Conservation (phyloP, 30 jellyfish, hydroid and myxozoan genomes). For the Hydra vulgaris region DNA sequence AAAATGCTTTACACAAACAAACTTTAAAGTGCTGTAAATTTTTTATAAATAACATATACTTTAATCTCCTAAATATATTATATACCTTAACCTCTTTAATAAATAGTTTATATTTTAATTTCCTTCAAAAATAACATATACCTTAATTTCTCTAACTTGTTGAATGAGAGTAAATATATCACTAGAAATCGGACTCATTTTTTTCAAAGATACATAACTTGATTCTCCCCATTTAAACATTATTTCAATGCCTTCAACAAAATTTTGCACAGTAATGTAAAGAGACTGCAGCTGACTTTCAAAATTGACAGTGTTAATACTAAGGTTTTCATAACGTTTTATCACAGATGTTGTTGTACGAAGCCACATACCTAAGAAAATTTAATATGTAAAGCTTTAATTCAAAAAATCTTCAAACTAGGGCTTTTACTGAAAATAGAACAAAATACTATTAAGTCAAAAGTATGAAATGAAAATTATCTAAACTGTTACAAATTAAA, state of each 20-base stretch:
- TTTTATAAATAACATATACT: no score
- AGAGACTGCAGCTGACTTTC: conserved; percentile 73
- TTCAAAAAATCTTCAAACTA: no score
- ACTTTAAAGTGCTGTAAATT: no score
- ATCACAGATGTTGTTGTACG: conserved; percentile 72
- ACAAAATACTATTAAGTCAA: no score
- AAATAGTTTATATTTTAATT: no score
- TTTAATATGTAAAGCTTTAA: not conserved
- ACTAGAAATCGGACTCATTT: conserved; percentile 58
- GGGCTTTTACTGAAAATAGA: no score
- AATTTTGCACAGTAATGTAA: conserved; percentile 70
- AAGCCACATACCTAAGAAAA: conserved; percentile 72
- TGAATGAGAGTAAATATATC: conserved; percentile 65
- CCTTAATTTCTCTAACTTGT: conserved; percentile 89
- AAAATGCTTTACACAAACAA: no score
- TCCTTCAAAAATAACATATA: conserved; percentile 8
- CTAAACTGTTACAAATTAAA: no score
- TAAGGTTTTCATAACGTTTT: conserved; percentile 76
- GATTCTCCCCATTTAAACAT: conserved; percentile 70
- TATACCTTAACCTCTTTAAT: no score
- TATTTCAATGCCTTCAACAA: conserved; percentile 84
- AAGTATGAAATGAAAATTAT: no score
- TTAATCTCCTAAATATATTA: not conserved
- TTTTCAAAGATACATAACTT: conserved; percentile 46
- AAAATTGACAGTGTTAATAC: conserved; percentile 35